A percentile compares a stretch with the other conserved stretches of the same genome.
Conservation (phyloP, 2,797 vertebrate species). For the Microhierax caerulescens region DNA sequence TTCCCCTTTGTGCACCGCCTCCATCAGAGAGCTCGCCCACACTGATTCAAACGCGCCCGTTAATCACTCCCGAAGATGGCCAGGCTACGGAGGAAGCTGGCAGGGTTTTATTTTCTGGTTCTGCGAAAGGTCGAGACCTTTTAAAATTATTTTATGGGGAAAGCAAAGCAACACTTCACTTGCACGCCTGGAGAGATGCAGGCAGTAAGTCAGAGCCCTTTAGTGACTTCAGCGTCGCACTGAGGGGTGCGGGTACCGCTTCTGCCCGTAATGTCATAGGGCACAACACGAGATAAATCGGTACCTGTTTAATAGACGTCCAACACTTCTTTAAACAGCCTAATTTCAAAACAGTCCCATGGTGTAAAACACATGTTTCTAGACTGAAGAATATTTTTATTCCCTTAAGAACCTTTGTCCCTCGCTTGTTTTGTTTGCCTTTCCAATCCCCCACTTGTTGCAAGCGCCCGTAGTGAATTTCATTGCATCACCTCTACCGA, state of each 20-base stretch:
- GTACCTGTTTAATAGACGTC: too few relatives aligned
- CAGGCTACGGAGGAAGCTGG: rapidly evolving
- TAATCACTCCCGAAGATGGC: rapidly evolving
- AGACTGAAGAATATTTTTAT: not conserved
- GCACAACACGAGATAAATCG: rapidly evolving
- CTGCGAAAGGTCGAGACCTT: not conserved
- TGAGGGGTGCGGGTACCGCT: rapidly evolving
- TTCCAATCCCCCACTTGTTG: conserved; percentile 3
- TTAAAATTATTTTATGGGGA: not conserved
- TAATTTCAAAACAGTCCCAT: not conserved
- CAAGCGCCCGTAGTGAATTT: not conserved
- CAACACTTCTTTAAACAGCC: not conserved
- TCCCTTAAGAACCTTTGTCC: not conserved
- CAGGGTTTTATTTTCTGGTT: not conserved
- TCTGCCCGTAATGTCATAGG: rapidly evolving
- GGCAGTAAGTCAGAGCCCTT: not conserved
- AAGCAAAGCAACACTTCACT: rapidly evolving
- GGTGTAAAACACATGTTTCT: not conserved
- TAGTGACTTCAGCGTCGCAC: rapidly evolving
- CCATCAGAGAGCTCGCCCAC: not conserved
- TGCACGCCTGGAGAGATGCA: rapidly evolving
- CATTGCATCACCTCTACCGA: not conserved
- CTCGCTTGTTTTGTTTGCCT: not conserved
- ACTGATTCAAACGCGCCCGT: rapidly evolving
- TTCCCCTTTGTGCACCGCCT: not conserved